Evolutionary conservation across 1,140 invertebrate species (phyloP), one percentile per base, ranked within the genome.

Genomic region (Globodera ellingtonae): DNA sequence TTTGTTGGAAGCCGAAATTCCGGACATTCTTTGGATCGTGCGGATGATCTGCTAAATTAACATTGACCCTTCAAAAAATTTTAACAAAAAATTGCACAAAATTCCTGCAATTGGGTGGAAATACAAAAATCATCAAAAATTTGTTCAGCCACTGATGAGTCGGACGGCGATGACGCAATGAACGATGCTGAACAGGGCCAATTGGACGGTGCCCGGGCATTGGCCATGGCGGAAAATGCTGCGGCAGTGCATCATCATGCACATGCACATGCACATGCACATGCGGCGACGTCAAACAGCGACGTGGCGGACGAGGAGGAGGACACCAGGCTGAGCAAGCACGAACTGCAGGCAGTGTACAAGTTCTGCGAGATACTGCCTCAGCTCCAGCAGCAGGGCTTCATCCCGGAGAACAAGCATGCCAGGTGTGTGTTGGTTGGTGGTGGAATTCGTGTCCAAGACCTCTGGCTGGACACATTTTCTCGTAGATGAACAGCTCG

Each of bases 321-420:
- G 78, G 78, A 50, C 5, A 13, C 74, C 35, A 52, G 75, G 65
- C 78, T 79, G 44, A 52, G 35, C 48, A 75, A 21, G 79, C 72
- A 79, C 13, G 78, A 79, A 10, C 50, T 79, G 78, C 46, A 77
- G 44, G 75, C 24, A 18, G 65, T 79, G n/a, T 79, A 81, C 78
- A 80, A 52, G 6, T 79, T 79, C 44, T 79, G 78, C 72, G 79
- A 77, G 9, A 47, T 79, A 18, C 10, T 79, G 78, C 78, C 78
- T 7, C 21, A 78, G 62, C 72, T 79, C 7, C 48, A 52, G 13
- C 9, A 79, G 44, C 48, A 21, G 9, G 78, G 78, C 70, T 70
- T 50, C 50, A 56, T 79, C 7, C 72, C 72, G 72, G 79, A 79
- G 7, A 79, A 79, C 44, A 48, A 79, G 24, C 47, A 77, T 47